A percentile compares a stretch with the other conserved stretches of the same genome.
Conservation (phyloP, 2,888 invertebrate species). For the Spialia ferax region DNA sequence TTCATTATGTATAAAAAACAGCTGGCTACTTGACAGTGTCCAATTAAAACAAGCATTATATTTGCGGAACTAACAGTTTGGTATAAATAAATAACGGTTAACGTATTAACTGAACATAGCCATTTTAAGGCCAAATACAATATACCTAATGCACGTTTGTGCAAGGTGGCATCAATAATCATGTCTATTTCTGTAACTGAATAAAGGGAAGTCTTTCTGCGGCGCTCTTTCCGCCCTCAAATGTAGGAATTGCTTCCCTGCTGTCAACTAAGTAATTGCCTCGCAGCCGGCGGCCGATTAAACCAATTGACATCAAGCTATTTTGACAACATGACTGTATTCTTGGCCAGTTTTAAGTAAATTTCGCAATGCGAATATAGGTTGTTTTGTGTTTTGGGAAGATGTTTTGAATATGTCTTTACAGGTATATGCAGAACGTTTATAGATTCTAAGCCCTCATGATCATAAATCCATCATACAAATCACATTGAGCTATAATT, state of each 20-base stretch:
- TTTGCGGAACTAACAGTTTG: slow-evolving; percentile 5
- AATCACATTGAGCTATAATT: background rate
- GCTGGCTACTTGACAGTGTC: background rate
- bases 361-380: slow-evolving; percentile 7
- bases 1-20: too few relatives aligned
- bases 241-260: slow-evolving; percentile 85
- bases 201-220: slow-evolving; percentile 84
- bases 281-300: slow-evolving; percentile 82
- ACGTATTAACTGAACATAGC: slow-evolving; percentile 16
- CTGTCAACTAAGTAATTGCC: slow-evolving; percentile 84
- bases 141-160: slow-evolving; percentile 20
- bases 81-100: slow-evolving; percentile 31
- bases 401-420: background rate
- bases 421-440: background rate
- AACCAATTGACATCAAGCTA: slow-evolving; percentile 82
- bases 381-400: background rate
- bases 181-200: slow-evolving; percentile 64
- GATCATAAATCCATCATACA: background rate
- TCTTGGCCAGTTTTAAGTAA: slow-evolving; percentile 30
- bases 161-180: slow-evolving; percentile 45
- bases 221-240: slow-evolving; percentile 82
- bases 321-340: slow-evolving; percentile 77
- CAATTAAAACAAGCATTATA: background rate
- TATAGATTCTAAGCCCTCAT: background rate
- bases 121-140: slow-evolving; percentile 6